These are phyloP conservation scores for Papilio polytes DNA, from an alignment of 1,140 invertebrate genomes.

Conservation along the genomic window DNA sequence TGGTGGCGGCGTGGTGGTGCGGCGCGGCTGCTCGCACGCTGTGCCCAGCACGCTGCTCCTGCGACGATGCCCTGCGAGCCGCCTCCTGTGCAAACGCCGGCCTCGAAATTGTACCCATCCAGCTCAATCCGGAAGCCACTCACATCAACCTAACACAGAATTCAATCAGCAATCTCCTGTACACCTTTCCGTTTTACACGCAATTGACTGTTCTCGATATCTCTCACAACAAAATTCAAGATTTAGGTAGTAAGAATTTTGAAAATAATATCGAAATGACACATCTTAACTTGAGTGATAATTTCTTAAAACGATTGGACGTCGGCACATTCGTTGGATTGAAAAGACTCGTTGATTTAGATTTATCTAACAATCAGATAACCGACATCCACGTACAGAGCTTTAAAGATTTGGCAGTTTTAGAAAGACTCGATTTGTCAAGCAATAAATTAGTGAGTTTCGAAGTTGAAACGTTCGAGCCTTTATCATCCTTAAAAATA, in stretches of 20 bases:
- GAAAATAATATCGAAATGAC: conserved; percentile 88
- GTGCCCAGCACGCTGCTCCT: conserved; percentile 91
- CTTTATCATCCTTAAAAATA: conserved; percentile 87
- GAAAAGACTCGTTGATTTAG: conserved; percentile 86
- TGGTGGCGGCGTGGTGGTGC: conserved; percentile 74
- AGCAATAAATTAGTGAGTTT: conserved; percentile 90
- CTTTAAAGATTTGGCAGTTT: conserved; percentile 88
- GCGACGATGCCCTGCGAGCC: conserved; percentile 90
- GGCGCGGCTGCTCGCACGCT: conserved; percentile 84
- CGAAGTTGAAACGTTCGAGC: conserved; percentile 88
- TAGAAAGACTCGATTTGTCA: conserved; percentile 90
- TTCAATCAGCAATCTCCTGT: conserved; percentile 88
- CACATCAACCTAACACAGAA: conserved; percentile 91
- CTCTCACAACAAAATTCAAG: conserved; percentile 91
- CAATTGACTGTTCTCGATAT: conserved; percentile 91
- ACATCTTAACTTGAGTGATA: conserved; percentile 90
- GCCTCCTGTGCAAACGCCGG: conserved; percentile 90
- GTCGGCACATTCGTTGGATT: conserved; percentile 92
- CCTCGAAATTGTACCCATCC: conserved; percentile 93
- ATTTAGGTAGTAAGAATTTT: conserved; percentile 91
- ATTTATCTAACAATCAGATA: conserved; percentile 92
- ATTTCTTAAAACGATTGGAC: conserved; percentile 87
- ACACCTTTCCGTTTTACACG: conserved; percentile 91
- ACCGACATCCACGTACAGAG: conserved; percentile 87
- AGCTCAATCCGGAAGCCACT: conserved; percentile 92